Conservation (phyloP, 2,797 vertebrate species). For the Phataginus tetradactyla region DNA sequence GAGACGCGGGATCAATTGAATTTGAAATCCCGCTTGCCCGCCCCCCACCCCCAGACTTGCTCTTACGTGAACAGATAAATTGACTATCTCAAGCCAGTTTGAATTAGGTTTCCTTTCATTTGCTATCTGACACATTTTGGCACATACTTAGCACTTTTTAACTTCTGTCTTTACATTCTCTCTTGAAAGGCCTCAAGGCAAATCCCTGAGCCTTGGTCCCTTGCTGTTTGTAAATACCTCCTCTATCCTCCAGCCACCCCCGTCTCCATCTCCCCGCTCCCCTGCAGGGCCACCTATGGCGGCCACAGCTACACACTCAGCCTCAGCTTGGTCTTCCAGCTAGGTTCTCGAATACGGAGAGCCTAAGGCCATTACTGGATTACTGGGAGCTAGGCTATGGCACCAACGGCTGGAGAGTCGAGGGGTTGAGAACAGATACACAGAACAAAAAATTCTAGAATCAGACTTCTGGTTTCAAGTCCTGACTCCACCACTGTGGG, state of each 20-base stretch:
- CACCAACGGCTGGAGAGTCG: neutral
- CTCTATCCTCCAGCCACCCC: neutral
- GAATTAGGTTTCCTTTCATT: neutral
- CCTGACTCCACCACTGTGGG: neutral
- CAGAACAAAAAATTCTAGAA: neutral
- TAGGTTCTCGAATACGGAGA: neutral
- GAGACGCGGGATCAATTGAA: neutral
- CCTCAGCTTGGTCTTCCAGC: neutral
- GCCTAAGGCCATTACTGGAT: neutral
- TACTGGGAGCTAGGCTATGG: neutral
- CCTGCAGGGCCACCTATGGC: neutral
- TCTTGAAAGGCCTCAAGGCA: conserved; percentile 7
- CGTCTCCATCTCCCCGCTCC: neutral
- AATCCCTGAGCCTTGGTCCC: neutral
- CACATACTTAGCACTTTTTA: neutral
- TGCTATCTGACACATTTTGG: neutral
- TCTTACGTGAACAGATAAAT: neutral
- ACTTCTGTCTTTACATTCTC: neutral
- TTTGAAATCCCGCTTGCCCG: accelerated
- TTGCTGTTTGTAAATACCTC: neutral
- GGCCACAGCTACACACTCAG: too few species aligned
- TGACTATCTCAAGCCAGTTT: neutral
- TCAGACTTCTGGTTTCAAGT: neutral
- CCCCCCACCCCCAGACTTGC: accelerated
- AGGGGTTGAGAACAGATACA: neutral